Evolutionary conservation across 2,888 invertebrate genomes (phyloP).

Genomic region (Dicyrtomina minuta): DNA sequence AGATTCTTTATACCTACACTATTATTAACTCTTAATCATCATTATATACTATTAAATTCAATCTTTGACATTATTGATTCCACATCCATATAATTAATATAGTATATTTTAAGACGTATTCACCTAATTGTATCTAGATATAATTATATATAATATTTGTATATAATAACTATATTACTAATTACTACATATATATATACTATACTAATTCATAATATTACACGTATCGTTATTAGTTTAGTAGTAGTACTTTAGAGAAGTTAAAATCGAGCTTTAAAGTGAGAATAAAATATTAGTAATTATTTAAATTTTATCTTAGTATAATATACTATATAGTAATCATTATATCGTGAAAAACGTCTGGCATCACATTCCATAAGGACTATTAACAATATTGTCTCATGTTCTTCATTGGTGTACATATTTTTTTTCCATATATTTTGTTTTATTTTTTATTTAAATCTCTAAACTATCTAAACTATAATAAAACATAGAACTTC

Average conservation of each 20-base stretch:
- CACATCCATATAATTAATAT: too few species aligned
- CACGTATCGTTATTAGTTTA: conserved; percentile 1
- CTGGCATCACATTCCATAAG: conserved; percentile 54
- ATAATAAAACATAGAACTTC: neutral
- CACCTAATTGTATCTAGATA: too few species aligned
- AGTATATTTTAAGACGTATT: too few species aligned
- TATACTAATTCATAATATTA: neutral
- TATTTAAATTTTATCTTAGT: neutral
- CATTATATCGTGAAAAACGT: conserved; percentile 44
- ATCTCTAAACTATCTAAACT: too few species aligned
- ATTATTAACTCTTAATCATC: too few species aligned
- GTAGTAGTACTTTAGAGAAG: conserved; percentile 7
- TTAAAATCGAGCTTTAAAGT: conserved; percentile 4
- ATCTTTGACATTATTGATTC: too few species aligned
- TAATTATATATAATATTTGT: too few species aligned
- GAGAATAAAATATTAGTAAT: conserved; percentile 16
- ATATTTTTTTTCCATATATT: conserved; percentile 3
- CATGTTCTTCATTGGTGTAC: conserved; percentile 52
- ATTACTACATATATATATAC: neutral
- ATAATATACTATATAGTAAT: neutral
- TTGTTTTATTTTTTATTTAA: too few species aligned
- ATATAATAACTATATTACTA: neutral
- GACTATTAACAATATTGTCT: conserved; percentile 54
- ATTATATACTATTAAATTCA: too few species aligned
- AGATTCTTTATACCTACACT: neutral